A percentile compares a stretch with the other conserved stretches of the same genome.
Conservation (phyloP, 2,797 vertebrate species). For the Pseudocheirus occidentalis region DNA sequence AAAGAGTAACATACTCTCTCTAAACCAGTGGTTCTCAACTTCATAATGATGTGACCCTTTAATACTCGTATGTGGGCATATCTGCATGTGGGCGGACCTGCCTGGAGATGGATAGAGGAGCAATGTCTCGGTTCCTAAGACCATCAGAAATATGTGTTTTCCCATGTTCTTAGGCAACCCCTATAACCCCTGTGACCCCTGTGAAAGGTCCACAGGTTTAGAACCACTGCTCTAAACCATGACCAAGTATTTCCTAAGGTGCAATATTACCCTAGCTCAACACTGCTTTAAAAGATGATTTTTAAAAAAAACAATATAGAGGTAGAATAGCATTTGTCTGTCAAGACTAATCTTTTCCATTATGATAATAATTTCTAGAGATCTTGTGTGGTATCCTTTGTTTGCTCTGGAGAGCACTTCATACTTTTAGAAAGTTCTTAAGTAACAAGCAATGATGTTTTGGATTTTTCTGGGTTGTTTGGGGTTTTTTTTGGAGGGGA, state of each 20-base stretch:
- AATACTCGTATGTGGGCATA: no score
- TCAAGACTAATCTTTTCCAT: background rate
- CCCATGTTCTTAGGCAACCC: no score
- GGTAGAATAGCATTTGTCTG: background rate
- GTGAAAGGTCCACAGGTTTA: no score
- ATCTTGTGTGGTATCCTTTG: background rate
- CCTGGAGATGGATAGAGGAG: no score
- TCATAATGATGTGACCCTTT: no score
- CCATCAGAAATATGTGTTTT: no score
- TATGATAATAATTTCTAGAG: background rate
- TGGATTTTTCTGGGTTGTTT: no score
- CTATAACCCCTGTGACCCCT: no score
- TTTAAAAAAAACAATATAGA: background rate
- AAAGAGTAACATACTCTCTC: background rate
- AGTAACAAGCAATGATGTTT: background rate
- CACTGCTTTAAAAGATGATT: background rate
- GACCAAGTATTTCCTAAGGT: background rate
- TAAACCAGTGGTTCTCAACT: no score
- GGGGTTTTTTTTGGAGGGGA: no score
- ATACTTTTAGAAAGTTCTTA: background rate
- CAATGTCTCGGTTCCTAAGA: no score
- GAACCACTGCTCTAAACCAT: background rate
- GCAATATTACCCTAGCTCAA: background rate
- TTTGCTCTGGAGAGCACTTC: background rate
- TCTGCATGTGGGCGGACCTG: no score